phyloP scores from a whole-genome alignment of 2,888 invertebrate genomes.

The Epiblema foenella region DNA sequence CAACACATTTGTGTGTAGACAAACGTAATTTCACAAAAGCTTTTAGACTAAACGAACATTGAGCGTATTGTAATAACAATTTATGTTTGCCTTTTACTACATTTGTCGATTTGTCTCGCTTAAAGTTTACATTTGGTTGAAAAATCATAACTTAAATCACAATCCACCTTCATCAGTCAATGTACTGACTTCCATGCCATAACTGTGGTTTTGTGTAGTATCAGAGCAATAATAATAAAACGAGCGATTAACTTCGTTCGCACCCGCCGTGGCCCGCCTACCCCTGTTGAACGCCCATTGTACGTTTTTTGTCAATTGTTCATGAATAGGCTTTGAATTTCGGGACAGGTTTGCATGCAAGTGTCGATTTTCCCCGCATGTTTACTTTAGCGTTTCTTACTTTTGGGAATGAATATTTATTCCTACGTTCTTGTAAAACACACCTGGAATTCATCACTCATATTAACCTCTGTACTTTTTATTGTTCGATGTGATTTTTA shows the following conservation, averaged over 20 bases:
- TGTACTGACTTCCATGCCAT: neutral
- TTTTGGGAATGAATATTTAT: neutral
- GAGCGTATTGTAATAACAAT: no score
- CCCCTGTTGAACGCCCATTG: conserved; percentile 36
- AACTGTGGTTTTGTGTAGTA: conserved; percentile 16
- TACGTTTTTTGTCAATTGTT: conserved; percentile 35
- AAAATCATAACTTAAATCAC: neutral
- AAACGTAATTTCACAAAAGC: no score
- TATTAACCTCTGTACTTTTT: no score
- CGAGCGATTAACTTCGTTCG: conserved; percentile 70
- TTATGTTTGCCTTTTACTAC: no score
- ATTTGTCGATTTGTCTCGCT: no score
- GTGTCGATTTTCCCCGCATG: neutral
- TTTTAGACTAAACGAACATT: no score
- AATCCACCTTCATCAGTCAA: neutral
- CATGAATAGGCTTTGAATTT: conserved; percentile 25
- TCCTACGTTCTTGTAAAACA: no score
- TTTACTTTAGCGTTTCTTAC: no score
- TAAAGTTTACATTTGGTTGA: neutral
- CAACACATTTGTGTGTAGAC: no score
- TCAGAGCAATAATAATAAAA: conserved; percentile 71
- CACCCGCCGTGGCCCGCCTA: conserved; percentile 42
- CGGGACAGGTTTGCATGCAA: conserved; percentile 7
- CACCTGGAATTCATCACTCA: no score
- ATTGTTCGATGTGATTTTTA: no score